Conservation (phyloP, 2,888 invertebrate genomes). For the Ephialtes manifestator region DNA sequence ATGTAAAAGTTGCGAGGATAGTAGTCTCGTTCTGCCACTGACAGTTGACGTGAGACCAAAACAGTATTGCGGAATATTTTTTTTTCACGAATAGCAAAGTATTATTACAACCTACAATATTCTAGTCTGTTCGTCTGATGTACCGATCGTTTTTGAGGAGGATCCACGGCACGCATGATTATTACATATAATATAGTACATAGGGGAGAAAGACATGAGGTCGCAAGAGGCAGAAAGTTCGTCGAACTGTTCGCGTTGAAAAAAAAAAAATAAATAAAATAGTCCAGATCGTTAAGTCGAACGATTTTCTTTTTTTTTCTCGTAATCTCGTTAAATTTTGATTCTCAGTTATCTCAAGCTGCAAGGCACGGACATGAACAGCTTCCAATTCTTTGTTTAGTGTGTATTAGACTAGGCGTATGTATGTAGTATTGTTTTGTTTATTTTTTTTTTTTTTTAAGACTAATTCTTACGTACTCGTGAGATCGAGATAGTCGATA, state of each 20-base stretch:
- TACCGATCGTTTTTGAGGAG: background rate
- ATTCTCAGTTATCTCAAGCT: conserved; percentile 80
- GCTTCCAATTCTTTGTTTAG: conserved; percentile 71
- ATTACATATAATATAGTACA: background rate
- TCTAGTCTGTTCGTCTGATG: conserved; percentile 7
- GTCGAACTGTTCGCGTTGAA: conserved; percentile 8
- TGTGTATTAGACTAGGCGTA: conserved; percentile 54
- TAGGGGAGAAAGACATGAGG: background rate
- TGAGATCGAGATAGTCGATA: conserved; percentile 52
- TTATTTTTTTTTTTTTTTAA: conserved; percentile 23
- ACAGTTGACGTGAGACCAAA: conserved; percentile 36
- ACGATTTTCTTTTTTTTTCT: conserved; percentile 1
- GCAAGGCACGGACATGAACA: conserved; percentile 85
- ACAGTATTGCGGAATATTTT: conserved; percentile 23
- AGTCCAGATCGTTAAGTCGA: conserved; percentile 6
- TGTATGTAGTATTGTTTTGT: conserved; percentile 26
- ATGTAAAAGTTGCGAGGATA: conserved; percentile 16
- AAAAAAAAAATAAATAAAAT: conserved; percentile 29
- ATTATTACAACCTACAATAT: conserved; percentile 49
- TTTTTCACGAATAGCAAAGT: conserved; percentile 46
- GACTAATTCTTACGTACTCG: conserved; percentile 46
- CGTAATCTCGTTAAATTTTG: conserved; percentile 73
- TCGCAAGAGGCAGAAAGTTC: conserved; percentile 28
- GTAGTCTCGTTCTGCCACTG: conserved; percentile 18
- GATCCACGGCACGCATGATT: conserved; percentile 29